Conservation (phyloP, 2,797 vertebrate genomes). For the Okamejei kenojei region DNA sequence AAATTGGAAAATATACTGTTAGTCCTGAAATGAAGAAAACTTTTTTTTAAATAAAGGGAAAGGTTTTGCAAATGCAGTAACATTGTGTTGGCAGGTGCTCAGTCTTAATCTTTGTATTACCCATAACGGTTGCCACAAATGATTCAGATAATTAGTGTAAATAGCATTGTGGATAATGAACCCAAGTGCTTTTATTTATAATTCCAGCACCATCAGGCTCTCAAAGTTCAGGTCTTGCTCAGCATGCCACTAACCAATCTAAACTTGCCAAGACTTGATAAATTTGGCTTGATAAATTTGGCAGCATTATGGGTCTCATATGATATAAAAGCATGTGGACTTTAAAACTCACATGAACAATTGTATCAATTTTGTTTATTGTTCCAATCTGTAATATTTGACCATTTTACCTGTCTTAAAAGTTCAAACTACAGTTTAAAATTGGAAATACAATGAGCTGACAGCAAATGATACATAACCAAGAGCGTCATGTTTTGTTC, state of each 20-base stretch:
- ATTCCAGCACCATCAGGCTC: not conserved
- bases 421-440: not conserved
- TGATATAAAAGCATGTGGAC: not conserved
- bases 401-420: not conserved
- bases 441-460: not conserved
- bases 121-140: not conserved
- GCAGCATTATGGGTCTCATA: not conserved
- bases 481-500: not conserved
- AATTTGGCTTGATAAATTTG: not conserved
- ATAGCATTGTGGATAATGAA: not conserved
- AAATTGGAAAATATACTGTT: not conserved
- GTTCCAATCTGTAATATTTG: not conserved
- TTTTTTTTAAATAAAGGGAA: not conserved
- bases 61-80: constrained; percentile 13
- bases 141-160: constrained; percentile 12
- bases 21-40: not conserved
- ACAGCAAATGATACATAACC: not conserved
- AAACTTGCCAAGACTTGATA: not conserved
- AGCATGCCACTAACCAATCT: not conserved
- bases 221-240: not conserved
- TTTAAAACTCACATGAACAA: not conserved
- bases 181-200: not conserved
- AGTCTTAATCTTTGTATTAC: not conserved
- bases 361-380: constrained; percentile 6
- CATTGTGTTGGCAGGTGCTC: not conserved